phyloP scores from a whole-genome alignment of 1,140 invertebrate genomes.

The Vollenhovia emeryi region DNA sequence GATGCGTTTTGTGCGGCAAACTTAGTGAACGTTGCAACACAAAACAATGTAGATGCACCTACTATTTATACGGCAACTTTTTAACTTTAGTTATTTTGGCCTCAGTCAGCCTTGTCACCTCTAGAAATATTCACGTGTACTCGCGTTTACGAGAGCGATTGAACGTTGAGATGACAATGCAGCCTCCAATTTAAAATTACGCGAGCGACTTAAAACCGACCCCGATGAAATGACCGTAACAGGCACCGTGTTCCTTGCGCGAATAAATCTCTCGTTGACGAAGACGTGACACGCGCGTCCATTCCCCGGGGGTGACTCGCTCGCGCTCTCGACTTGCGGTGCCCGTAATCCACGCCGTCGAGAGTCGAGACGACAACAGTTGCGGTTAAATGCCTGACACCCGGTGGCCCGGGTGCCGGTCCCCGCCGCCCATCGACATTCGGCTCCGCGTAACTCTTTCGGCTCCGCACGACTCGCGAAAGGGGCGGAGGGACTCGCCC shows the following conservation, averaged over 20 bases:
- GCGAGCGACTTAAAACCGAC: not conserved
- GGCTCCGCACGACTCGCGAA: not conserved
- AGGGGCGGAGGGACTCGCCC: slow-evolving; percentile 8
- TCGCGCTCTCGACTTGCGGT: slow-evolving; percentile 51
- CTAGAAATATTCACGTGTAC: no score
- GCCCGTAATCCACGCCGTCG: slow-evolving; percentile 79
- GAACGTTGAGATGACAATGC: no score
- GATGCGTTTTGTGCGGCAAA: no score
- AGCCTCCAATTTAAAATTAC: no score
- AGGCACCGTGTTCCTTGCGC: no score
- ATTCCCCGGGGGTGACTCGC: not conserved
- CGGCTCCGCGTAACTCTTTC: slow-evolving; percentile 34
- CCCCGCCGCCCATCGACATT: slow-evolving; percentile 46
- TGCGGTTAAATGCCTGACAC: slow-evolving; percentile 84
- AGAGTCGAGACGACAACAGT: slow-evolving; percentile 82
- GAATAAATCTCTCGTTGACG: slow-evolving; percentile 45
- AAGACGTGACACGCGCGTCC: slow-evolving; percentile 32
- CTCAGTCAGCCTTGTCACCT: no score
- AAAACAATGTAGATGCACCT: no score
- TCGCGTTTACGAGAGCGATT: no score
- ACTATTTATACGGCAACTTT: no score
- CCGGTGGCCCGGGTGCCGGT: slow-evolving; percentile 52
- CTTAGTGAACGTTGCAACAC: no score
- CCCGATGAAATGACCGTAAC: not conserved
- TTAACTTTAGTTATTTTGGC: no score